Evolutionary conservation across 2,797 vertebrate genomes (phyloP).

Genomic region (Erpetoichthys calabaricus): DNA sequence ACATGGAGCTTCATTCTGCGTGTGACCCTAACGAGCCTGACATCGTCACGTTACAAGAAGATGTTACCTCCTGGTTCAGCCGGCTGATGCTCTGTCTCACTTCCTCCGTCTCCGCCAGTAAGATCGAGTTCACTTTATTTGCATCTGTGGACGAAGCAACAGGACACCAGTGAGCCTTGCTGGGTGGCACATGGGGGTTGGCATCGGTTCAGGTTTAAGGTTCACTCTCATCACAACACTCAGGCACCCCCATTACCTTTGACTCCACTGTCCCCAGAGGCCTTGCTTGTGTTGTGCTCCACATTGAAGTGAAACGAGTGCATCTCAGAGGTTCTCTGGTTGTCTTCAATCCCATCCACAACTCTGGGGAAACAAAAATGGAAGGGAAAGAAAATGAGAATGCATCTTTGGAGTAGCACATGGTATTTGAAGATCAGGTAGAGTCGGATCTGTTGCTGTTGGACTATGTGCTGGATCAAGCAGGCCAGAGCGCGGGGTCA

Average conservation of each 20-base stretch:
- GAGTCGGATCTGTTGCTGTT: too few relatives aligned
- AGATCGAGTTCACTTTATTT: conserved; percentile 34
- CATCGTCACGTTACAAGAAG: too few relatives aligned
- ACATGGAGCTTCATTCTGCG: too few relatives aligned
- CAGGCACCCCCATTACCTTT: conserved; percentile 34
- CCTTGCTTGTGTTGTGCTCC: conserved; percentile 35
- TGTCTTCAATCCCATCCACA: conserved; percentile 86
- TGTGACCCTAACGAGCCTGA: too few relatives aligned
- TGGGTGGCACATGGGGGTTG: background rate
- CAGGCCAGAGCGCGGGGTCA: too few relatives aligned
- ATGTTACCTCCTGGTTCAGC: conserved; percentile 71
- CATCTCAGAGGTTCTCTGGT: conserved; percentile 38
- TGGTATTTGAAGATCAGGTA: too few relatives aligned
- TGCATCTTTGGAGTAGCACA: background rate
- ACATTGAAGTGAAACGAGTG: conserved; percentile 62
- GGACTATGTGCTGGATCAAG: too few relatives aligned
- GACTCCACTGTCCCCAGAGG: conserved; percentile 21
- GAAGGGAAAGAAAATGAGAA: background rate
- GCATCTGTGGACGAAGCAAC: conserved; percentile 30
- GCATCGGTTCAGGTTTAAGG: too few relatives aligned
- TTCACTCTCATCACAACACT: background rate
- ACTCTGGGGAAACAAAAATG: conserved; percentile 43
- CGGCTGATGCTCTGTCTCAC: conserved; percentile 67
- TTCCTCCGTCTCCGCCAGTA: conserved; percentile 64
- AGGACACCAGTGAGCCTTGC: conserved; percentile 4